phyloP scores from a whole-genome alignment of 1,140 invertebrate genomes.

The Pogonus chalceus region DNA sequence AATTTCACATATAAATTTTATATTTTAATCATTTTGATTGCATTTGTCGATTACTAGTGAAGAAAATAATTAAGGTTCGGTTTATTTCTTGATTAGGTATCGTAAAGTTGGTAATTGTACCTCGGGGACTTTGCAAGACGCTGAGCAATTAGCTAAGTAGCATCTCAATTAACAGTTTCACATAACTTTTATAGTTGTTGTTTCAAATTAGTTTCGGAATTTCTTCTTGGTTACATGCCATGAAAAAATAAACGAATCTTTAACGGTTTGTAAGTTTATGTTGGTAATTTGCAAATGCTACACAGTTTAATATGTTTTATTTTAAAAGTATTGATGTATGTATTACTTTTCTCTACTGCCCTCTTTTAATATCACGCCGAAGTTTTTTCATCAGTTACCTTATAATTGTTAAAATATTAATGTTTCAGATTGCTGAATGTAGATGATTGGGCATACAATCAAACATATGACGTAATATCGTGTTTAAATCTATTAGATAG shows the following conservation, averaged over 20 bases:
- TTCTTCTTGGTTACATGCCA: background rate
- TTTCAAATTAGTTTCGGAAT: conserved; percentile 4
- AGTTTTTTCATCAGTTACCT: no score
- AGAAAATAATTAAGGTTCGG: background rate
- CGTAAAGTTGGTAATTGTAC: conserved; percentile 1
- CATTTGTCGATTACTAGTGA: background rate
- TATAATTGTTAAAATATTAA: no score
- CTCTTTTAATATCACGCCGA: no score
- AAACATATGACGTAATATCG: conserved; percentile 67
- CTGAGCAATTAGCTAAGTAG: conserved; percentile 4
- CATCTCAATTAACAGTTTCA: conserved; percentile 9
- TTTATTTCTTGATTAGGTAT: background rate
- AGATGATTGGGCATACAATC: conserved; percentile 55
- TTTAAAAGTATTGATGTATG: background rate
- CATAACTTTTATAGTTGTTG: conserved; percentile 3
- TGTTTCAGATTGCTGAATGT: conserved; percentile 62
- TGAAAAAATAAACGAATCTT: background rate
- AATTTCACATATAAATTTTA: no score
- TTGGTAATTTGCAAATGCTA: background rate
- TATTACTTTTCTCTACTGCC: no score
- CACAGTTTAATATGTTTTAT: no score
- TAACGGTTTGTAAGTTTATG: background rate
- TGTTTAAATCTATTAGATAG: conserved; percentile 87
- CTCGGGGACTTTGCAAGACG: background rate
- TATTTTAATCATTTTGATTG: background rate